These are phyloP conservation scores for Fregetta grallaria DNA, from an alignment of 2,113 vertebrate species.

Conservation along the genomic window DNA sequence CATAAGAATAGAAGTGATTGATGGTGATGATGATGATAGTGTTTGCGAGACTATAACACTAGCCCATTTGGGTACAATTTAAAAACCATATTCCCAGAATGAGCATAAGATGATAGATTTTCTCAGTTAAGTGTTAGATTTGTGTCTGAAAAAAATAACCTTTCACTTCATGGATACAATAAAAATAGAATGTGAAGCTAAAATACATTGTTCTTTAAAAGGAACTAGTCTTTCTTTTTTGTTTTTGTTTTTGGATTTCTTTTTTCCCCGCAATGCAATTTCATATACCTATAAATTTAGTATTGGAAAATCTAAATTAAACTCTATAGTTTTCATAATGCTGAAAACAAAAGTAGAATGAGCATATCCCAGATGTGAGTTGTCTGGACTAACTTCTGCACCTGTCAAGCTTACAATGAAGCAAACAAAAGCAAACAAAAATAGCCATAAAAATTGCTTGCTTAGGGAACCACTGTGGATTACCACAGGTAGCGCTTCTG, in stretches of 20 bases:
- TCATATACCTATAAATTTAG: background rate
- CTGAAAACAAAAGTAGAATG: background rate
- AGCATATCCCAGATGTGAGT: background rate
- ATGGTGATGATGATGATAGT: background rate
- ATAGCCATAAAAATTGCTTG: background rate
- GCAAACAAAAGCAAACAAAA: background rate
- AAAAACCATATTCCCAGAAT: background rate
- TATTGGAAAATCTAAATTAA: background rate
- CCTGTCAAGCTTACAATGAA: background rate
- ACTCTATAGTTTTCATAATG: background rate
- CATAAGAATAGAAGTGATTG: background rate
- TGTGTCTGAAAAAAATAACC: background rate
- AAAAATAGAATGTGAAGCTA: background rate
- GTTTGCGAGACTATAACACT: background rate
- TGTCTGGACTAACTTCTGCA: background rate
- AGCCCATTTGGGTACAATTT: background rate
- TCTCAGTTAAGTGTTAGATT: background rate
- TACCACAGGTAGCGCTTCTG: background rate
- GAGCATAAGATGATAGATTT: background rate
- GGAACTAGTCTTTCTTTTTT: background rate
- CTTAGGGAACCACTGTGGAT: background rate
- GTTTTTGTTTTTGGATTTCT: background rate
- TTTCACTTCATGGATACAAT: background rate
- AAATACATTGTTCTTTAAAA: background rate
- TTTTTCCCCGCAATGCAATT: background rate